A percentile compares a stretch with the other conserved stretches of the same genome.
Conservation (phyloP, 2,113 vertebrate genomes). For the Nesogale talazaci region DNA sequence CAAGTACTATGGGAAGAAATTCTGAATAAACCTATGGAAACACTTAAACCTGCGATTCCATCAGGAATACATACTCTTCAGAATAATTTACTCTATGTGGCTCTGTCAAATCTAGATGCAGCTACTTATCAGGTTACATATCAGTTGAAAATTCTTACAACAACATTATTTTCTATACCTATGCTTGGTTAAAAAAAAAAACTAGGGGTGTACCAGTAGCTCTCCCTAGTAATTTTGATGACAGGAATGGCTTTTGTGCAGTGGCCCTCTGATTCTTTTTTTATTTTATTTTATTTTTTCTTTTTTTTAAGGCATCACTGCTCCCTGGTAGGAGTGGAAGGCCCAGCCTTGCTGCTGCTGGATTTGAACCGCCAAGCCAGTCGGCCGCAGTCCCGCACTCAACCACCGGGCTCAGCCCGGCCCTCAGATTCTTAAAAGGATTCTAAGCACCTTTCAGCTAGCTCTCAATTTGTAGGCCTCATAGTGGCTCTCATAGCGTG, state of each 20-base stretch:
- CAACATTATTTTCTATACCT: slow-evolving; percentile 97
- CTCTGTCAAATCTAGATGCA: slow-evolving; percentile 97
- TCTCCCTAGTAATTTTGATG: slow-evolving; percentile 96
- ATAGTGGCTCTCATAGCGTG: slow-evolving; percentile 95
- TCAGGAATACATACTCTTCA: slow-evolving; percentile 99
- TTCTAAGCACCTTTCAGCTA: slow-evolving; percentile 88
- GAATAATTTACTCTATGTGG: slow-evolving; percentile 98
- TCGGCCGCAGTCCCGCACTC: too few relatives aligned
- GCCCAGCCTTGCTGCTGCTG: too few relatives aligned
- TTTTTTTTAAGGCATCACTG: too few relatives aligned
- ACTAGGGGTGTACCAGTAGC: slow-evolving; percentile 96
- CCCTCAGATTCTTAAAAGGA: slow-evolving; percentile 89
- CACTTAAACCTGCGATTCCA: slow-evolving; percentile 97
- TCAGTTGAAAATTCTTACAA: slow-evolving; percentile 99
- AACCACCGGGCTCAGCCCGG: too few relatives aligned
- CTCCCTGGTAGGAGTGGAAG: too few relatives aligned
- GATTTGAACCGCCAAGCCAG: too few relatives aligned
- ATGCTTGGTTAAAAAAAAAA: slow-evolving; percentile 98
- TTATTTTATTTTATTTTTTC: too few relatives aligned
- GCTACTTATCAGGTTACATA: slow-evolving; percentile 99
- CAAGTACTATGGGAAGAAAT: slow-evolving; percentile 96
- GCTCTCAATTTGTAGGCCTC: slow-evolving; percentile 95
- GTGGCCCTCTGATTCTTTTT: too few relatives aligned
- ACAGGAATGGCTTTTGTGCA: slow-evolving; percentile 96
- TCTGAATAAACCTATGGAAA: slow-evolving; percentile 95